Evolutionary conservation across 2,888 invertebrate species (phyloP).

Genomic region (Micropterix aruncella): DNA sequence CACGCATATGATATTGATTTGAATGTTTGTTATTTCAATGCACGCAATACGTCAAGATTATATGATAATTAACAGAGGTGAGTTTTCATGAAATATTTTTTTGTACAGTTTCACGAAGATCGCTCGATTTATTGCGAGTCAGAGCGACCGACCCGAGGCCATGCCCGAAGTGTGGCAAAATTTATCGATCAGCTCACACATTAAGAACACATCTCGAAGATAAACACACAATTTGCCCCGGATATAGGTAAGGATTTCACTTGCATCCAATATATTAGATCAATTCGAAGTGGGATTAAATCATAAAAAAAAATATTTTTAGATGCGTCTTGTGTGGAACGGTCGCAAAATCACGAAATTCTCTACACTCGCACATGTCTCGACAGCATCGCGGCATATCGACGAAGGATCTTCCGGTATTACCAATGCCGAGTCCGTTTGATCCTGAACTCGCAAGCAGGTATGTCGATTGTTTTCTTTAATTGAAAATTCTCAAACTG

Average conservation of each 20-base stretch:
- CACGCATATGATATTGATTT: neutral
- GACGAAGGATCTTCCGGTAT: constrained; percentile 82
- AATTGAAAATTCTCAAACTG: no score
- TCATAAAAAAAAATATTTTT: no score
- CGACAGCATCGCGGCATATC: constrained; percentile 87
- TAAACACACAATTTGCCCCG: constrained; percentile 86
- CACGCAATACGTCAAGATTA: constrained; percentile 11
- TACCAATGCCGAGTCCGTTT: constrained; percentile 87
- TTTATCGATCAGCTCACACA: constrained; percentile 84
- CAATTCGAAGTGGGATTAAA: no score
- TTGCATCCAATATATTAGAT: neutral
- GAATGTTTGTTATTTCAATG: constrained; percentile 1
- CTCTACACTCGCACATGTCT: constrained; percentile 87
- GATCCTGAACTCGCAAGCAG: constrained; percentile 79
- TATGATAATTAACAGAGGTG: constrained; percentile 12
- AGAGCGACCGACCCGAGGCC: constrained; percentile 86
- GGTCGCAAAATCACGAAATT: constrained; percentile 84
- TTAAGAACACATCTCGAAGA: constrained; percentile 83
- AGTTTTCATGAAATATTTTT: constrained; percentile 9
- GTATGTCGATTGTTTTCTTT: no score
- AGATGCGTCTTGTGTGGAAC: constrained; percentile 85
- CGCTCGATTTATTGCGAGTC: constrained; percentile 73
- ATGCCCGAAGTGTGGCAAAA: constrained; percentile 87
- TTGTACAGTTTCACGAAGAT: constrained; percentile 54
- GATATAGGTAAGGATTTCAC: constrained; percentile 42